These are phyloP conservation scores for Fissipunctia ypsillon DNA, from an alignment of 2,888 invertebrate genomes.

Conservation along the genomic window DNA sequence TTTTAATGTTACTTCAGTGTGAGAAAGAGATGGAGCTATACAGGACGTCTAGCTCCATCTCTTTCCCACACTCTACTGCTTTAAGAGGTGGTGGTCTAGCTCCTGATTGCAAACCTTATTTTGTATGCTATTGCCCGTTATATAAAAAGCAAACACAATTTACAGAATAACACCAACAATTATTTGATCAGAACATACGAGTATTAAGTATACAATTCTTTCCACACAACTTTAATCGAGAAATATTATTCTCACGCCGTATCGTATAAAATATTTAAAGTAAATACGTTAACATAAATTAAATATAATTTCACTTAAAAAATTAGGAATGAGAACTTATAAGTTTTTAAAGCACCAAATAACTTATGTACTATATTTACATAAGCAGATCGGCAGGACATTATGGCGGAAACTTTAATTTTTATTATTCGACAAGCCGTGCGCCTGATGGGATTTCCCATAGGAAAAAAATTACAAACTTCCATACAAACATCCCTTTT, in stretches of 20 bases:
- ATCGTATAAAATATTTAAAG: slow-evolving; percentile 10
- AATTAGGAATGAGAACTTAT: slow-evolving; percentile 57
- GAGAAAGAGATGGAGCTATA: too few relatives aligned
- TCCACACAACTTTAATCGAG: slow-evolving; percentile 1
- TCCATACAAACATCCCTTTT: too few relatives aligned
- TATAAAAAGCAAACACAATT: neutral
- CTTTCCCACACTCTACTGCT: too few relatives aligned
- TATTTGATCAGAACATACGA: neutral
- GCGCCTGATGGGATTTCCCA: too few relatives aligned
- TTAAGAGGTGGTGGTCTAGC: too few relatives aligned
- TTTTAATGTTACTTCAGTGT: too few relatives aligned
- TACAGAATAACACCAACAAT: neutral
- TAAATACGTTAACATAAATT: slow-evolving; percentile 33
- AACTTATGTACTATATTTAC: slow-evolving; percentile 60
- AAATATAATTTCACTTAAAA: slow-evolving; percentile 42
- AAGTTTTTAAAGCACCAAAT: slow-evolving; percentile 57
- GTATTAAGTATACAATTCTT: neutral
- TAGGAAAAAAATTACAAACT: too few relatives aligned
- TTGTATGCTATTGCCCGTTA: neutral
- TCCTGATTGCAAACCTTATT: neutral
- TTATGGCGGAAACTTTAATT: neutral
- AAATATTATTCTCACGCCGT: neutral
- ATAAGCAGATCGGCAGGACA: slow-evolving; percentile 16
- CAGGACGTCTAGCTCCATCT: too few relatives aligned
- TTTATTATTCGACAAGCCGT: neutral